Base-by-base conservation (phyloP, 30 jellyfish, hydroid and myxozoan genomes). In the Pelagia noctiluca region DNA sequence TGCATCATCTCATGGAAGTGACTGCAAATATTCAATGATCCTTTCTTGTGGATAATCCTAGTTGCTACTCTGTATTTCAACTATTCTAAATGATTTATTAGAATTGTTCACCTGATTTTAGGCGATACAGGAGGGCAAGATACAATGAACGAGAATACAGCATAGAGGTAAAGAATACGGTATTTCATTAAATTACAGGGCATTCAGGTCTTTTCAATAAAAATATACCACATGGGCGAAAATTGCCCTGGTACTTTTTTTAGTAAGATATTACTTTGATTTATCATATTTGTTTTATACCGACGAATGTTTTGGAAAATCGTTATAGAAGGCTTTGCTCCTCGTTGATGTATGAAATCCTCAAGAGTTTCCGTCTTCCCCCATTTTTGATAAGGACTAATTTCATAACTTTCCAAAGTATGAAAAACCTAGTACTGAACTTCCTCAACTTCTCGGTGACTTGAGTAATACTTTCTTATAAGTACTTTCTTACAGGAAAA, bases 111-210 rank as follows among this genome's bases (percentile, higher is more conserved):
- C 48, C 2, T 8, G n/a, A 21, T 35, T 62, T 21, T 26, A 78
- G 96, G 86, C 42, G 61, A 35, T 34, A 60, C 48, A 80, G 95
- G 52, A 70, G 94, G 31, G 97, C 97, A 12, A 73, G 85, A 49
- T 89, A 89, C 76, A 89, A 89, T 76, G 97, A 89, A 89, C 68
- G 95, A 76, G 97, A 89, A 57, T 89, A 89, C 52, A 89, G 91
- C 33, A 89, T 89, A 16, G 97, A 89, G 97, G 97, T 89, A 75
- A 47, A 11, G 13, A 50, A 18, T 34, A 16, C 26, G 3, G 0
- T 46, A 18, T 16, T 32, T 32, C 16, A 5, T 47, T 11, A 11
- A 7, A 37, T 16, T 33, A 8, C 25, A 10, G 22, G 4, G 18
- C 1, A 2, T 72, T 72, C 36, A 18, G 24, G n/a, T 38, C 16